Evolutionary conservation across 2,797 vertebrate species (phyloP).

Genomic region (Momotus momota): DNA sequence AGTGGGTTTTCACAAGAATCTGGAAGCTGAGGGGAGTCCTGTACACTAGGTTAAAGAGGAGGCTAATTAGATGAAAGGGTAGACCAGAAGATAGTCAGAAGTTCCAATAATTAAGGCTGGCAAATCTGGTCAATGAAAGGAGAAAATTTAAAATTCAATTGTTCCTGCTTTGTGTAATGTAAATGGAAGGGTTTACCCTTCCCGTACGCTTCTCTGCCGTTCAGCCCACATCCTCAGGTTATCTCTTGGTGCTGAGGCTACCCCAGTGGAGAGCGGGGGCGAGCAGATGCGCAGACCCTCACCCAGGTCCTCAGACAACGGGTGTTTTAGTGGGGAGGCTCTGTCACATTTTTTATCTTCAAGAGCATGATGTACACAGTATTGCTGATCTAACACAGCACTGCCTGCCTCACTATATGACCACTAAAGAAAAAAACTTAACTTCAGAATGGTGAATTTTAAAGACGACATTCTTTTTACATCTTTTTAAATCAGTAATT

Average conservation of each 20-base stretch:
- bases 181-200: not conserved
- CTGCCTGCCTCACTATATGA: not conserved
- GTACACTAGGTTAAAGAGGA: accelerated
- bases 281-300: not conserved
- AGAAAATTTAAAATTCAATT: not conserved
- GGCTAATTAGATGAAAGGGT: not conserved
- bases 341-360: not conserved
- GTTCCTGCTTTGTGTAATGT: not conserved
- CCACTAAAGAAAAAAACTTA: not conserved
- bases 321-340: not conserved
- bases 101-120: not conserved
- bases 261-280: too few species aligned
- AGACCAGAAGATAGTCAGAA: not conserved
- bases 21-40: not conserved
- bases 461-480: not conserved
- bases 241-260: not conserved
- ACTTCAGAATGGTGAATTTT: not conserved
- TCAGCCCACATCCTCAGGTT: accelerated
- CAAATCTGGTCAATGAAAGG: not conserved
- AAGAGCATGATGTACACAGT: not conserved
- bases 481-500: not conserved
- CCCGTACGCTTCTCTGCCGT: not conserved
- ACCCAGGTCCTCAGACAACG: accelerated
- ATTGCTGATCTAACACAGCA: not conserved
- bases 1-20: not conserved